Percentiles rank a stretch among this genome's conserved stretches.
Evolutionary conservation across 2,797 vertebrate genomes (phyloP).

Genomic region (Cyclura pinguis): DNA sequence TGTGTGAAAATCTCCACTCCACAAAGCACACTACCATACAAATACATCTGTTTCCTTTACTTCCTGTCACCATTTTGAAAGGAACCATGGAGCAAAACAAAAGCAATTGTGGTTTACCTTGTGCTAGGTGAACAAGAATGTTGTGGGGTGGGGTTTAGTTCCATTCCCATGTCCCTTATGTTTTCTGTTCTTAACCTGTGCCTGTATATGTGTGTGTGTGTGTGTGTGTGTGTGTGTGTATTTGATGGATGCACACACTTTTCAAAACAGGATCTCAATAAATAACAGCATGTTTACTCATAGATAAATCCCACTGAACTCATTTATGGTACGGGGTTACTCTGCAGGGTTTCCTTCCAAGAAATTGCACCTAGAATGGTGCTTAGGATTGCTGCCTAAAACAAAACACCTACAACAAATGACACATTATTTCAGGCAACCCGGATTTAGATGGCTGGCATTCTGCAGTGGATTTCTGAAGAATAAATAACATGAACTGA

Average conservation of each 20-base stretch:
- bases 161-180: not conserved
- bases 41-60: too few species aligned
- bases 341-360: not conserved
- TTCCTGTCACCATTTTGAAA: too few species aligned
- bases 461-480: not conserved
- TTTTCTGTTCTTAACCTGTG: not conserved
- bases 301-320: not conserved
- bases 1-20: too few species aligned
- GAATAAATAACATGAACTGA: not conserved
- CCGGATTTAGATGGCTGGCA: not conserved
- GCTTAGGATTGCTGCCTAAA: not conserved
- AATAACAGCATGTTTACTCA: not conserved
- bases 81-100: too few species aligned
- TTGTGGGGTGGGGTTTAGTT: not conserved
- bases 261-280: not conserved
- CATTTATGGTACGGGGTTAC: not conserved
- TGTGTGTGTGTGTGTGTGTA: not conserved
- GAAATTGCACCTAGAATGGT: not conserved
- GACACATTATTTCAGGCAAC: not conserved
- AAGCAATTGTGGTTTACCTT: too few species aligned
- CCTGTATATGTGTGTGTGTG: not conserved
- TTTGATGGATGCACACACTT: not conserved
- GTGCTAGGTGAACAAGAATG: too few species aligned
- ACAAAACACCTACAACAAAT: not conserved
- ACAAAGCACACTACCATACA: too few species aligned